Percentiles rank a stretch among this genome's conserved stretches.
phyloP scores from a whole-genome alignment of 2,797 vertebrate species.

The Falco columbarius region DNA sequence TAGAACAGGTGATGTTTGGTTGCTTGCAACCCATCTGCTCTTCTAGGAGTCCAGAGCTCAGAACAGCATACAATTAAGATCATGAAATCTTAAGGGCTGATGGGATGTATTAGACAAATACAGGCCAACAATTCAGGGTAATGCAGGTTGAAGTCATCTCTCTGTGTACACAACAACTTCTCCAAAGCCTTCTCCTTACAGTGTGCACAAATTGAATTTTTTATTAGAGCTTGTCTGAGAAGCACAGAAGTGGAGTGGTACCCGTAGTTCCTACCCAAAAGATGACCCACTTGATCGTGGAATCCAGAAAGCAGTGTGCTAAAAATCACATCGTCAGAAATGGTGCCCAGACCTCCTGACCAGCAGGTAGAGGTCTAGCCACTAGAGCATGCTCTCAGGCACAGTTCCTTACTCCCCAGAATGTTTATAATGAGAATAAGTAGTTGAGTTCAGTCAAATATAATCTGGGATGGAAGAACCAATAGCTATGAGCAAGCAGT shows the following conservation, averaged over 20 bases:
- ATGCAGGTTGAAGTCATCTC: background rate
- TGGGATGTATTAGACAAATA: background rate
- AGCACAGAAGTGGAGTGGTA: background rate
- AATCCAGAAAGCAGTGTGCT: background rate
- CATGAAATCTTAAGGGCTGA: background rate
- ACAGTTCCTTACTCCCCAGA: background rate
- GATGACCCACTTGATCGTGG: background rate
- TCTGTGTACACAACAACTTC: background rate
- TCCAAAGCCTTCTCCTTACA: background rate
- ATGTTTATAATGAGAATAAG: background rate
- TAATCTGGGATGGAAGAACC: background rate
- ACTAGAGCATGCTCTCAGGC: background rate
- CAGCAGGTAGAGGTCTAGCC: background rate
- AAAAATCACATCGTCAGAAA: background rate
- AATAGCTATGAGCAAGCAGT: background rate
- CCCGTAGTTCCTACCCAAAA: background rate
- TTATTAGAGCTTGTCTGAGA: background rate
- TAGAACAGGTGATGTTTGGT: background rate
- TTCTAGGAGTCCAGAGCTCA: background rate
- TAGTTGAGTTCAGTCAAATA: background rate
- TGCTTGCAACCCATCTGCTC: slow-evolving; percentile 26
- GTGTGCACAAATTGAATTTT: background rate
- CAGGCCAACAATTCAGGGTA: background rate
- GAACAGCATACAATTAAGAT: background rate
- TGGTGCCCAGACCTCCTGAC: background rate